These are phyloP conservation scores for Mesocricetus auratus DNA, from an alignment of 2,113 vertebrate genomes.

Conservation along the genomic window DNA sequence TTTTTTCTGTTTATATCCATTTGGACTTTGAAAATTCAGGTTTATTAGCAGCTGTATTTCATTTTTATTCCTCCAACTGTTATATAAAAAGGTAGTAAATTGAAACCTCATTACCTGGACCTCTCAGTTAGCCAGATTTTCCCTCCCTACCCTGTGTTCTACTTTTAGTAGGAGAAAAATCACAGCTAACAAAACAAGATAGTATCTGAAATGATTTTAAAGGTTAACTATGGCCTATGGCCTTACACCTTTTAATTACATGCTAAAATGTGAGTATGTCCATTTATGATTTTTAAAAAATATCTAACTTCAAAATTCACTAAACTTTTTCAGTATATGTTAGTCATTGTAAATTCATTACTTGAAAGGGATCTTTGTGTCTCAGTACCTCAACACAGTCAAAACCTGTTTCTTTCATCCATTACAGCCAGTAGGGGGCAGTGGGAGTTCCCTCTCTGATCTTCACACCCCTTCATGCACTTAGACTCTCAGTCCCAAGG, in stretches of 20 bases:
- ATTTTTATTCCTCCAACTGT: conserved; percentile 66
- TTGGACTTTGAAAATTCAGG: conserved; percentile 66
- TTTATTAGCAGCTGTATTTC: conserved; percentile 63
- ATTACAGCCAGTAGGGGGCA: neutral
- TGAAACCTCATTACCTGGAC: conserved; percentile 65
- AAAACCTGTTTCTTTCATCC: neutral
- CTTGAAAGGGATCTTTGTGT: neutral
- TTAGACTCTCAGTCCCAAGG: neutral
- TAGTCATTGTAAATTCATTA: neutral
- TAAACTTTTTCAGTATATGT: conserved; percentile 29
- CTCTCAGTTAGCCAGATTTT: conserved; percentile 66
- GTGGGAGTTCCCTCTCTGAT: neutral
- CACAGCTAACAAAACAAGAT: neutral
- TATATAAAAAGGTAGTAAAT: conserved; percentile 67
- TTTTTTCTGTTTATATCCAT: conserved; percentile 58
- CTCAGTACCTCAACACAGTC: neutral
- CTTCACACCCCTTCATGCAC: neutral
- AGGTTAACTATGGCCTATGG: conserved; percentile 59
- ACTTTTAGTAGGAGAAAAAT: conserved; percentile 60
- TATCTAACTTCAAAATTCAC: neutral
- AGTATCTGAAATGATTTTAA: conserved; percentile 57
- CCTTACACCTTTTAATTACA: conserved; percentile 47
- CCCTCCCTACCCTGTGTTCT: neutral
- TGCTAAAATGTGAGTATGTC: conserved; percentile 23
- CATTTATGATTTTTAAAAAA: conserved; percentile 53